phyloP scores from a whole-genome alignment of 2,888 invertebrate species.

The Tachina grossa region DNA sequence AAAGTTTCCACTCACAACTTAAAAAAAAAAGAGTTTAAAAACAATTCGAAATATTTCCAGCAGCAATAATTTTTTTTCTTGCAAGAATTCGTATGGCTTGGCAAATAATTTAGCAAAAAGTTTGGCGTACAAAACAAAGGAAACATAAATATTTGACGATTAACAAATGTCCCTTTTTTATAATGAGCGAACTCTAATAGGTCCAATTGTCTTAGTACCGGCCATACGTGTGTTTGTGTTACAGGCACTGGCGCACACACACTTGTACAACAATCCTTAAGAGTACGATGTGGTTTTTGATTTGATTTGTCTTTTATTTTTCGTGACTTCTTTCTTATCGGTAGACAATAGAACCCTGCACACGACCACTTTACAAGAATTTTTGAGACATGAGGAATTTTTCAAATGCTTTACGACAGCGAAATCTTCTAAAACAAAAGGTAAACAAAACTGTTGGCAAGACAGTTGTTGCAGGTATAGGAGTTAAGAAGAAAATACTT shows the following conservation, averaged over 20 bases:
- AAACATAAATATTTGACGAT: conserved; percentile 67
- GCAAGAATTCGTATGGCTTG: neutral
- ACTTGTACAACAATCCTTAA: neutral
- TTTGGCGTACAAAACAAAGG: conserved; percentile 58
- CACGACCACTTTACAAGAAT: no score
- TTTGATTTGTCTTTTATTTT: conserved; percentile 55
- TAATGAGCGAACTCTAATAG: conserved; percentile 60
- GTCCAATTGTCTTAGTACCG: conserved; percentile 49
- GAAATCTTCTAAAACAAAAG: no score
- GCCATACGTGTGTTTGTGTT: neutral
- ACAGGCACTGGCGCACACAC: neutral
- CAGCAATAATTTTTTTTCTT: conserved; percentile 13
- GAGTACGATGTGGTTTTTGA: conserved; percentile 54
- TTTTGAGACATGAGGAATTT: no score
- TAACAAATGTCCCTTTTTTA: conserved; percentile 58
- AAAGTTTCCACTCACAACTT: conserved; percentile 16
- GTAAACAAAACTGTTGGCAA: no score
- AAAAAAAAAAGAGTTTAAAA: neutral
- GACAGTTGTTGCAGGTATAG: no score
- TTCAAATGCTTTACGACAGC: no score
- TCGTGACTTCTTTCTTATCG: conserved; percentile 39
- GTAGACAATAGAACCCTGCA: no score
- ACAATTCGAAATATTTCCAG: conserved; percentile 43
- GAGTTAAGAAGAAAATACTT: no score
- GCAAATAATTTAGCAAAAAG: conserved; percentile 35